Percentiles rank a stretch among this genome's conserved stretches.
Conservation (phyloP, 2,888 invertebrate species). For the Platycheirus rosarum region DNA sequence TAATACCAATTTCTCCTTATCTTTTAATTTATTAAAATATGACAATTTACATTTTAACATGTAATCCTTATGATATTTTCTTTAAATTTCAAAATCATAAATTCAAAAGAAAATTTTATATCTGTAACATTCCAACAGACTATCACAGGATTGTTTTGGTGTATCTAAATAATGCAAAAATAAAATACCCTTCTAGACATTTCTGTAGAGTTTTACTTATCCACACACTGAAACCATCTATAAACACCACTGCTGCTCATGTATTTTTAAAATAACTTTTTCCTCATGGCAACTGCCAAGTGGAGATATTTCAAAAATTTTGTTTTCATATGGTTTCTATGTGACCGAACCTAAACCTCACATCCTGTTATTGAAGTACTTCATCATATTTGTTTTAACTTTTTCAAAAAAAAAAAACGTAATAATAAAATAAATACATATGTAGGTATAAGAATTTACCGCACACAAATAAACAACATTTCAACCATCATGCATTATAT, state of each 20-base stretch:
- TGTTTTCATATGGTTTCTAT: slow-evolving; percentile 5
- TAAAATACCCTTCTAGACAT: too few species aligned
- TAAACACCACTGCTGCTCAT: not conserved
- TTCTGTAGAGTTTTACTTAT: not conserved
- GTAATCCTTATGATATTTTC: too few species aligned
- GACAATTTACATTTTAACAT: too few species aligned
- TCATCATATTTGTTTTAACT: slow-evolving; percentile 12
- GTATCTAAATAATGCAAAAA: too few species aligned
- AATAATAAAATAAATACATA: not conserved
- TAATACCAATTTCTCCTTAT: too few species aligned
- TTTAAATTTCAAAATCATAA: too few species aligned
- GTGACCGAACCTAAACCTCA: slow-evolving; percentile 15
- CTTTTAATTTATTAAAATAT: too few species aligned
- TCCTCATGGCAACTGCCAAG: slow-evolving; percentile 11
- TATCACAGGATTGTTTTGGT: too few species aligned
- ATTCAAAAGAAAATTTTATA: too few species aligned
- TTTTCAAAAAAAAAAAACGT: not conserved
- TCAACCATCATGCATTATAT: not conserved
- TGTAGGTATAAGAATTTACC: too few species aligned
- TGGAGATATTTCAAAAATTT: not conserved
- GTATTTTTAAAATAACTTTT: not conserved
- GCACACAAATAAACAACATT: not conserved
- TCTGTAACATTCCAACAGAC: too few species aligned
- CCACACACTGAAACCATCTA: slow-evolving; percentile 5
- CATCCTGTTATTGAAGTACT: slow-evolving; percentile 23